Evolutionary conservation across 2,797 vertebrate species (phyloP).

Genomic region (Sebastes iracundus): DNA sequence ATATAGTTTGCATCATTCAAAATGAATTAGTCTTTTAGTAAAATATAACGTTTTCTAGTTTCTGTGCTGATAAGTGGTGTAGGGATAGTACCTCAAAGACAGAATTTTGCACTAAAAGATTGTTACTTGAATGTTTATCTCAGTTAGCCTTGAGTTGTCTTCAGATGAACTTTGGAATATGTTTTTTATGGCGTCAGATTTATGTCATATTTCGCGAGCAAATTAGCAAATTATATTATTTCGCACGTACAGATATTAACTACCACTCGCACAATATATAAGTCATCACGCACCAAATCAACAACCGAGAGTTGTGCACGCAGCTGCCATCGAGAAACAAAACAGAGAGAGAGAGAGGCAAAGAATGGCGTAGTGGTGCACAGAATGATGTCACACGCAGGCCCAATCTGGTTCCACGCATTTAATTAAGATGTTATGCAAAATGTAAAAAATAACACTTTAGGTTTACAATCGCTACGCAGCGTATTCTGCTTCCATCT

Average conservation of each 20-base stretch:
- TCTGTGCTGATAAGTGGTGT: background rate
- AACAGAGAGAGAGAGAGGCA: no score
- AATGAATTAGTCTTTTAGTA: background rate
- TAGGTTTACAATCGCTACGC: no score
- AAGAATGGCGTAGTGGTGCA: background rate
- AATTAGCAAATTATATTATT: no score
- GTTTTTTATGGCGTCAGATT: background rate
- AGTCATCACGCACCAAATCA: no score
- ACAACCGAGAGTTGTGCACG: no score
- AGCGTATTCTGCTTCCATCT: no score
- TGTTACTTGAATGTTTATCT: no score
- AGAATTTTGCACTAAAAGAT: background rate
- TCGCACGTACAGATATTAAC: no score
- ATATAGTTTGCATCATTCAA: background rate
- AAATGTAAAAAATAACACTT: background rate
- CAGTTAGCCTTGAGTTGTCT: background rate
- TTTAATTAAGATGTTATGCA: background rate
- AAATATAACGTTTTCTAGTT: background rate
- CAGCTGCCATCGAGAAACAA: no score
- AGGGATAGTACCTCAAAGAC: background rate
- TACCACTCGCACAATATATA: no score
- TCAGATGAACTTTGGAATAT: background rate
- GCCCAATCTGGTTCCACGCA: accelerated
- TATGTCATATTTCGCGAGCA: no score
- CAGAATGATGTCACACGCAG: background rate